A percentile compares a stretch with the other conserved stretches of the same genome.
These are phyloP conservation scores for Tiliacea citrago DNA, from an alignment of 2,888 invertebrate genomes.

Conservation along the genomic window DNA sequence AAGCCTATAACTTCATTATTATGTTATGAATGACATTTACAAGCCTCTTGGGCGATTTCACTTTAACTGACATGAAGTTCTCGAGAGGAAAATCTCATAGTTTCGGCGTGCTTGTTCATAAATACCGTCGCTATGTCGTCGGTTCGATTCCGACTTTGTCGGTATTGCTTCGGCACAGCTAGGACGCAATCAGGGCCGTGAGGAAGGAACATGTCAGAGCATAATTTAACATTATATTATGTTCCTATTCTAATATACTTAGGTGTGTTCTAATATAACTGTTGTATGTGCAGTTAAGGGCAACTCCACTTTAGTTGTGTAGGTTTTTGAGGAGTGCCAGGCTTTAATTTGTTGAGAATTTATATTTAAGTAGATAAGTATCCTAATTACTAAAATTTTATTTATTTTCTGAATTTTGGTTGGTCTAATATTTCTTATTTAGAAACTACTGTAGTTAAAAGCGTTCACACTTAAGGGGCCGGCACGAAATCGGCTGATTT, in stretches of 20 bases:
- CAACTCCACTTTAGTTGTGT: neutral
- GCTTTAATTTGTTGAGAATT: neutral
- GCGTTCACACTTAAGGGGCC: too few relatives aligned
- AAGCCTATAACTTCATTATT: slow-evolving; percentile 23
- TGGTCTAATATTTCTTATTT: neutral
- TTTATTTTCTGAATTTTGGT: neutral
- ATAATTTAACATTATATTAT: slow-evolving; percentile 57
- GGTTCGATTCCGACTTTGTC: slow-evolving; percentile 59
- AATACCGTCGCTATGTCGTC: slow-evolving; percentile 29
- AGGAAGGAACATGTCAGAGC: slow-evolving; percentile 61
- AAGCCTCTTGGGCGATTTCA: slow-evolving; percentile 40
- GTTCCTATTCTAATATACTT: slow-evolving; percentile 53
- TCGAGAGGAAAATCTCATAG: slow-evolving; percentile 30
- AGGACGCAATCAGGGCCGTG: slow-evolving; percentile 58
- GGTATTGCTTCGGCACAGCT: slow-evolving; percentile 51
- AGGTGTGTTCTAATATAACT: slow-evolving; percentile 43
- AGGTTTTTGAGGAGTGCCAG: neutral
- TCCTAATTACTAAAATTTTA: neutral
- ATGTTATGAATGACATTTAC: slow-evolving; percentile 34
- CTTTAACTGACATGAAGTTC: slow-evolving; percentile 24
- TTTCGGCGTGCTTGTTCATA: slow-evolving; percentile 51
- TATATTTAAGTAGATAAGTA: too few relatives aligned
- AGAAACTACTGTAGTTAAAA: too few relatives aligned
- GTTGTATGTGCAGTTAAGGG: slow-evolving; percentile 5
- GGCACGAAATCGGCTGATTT: too few relatives aligned